Base-by-base conservation (phyloP, 37 sponge, comb jelly and placozoan species). In the Chondrilla cf. caribensis region DNA sequence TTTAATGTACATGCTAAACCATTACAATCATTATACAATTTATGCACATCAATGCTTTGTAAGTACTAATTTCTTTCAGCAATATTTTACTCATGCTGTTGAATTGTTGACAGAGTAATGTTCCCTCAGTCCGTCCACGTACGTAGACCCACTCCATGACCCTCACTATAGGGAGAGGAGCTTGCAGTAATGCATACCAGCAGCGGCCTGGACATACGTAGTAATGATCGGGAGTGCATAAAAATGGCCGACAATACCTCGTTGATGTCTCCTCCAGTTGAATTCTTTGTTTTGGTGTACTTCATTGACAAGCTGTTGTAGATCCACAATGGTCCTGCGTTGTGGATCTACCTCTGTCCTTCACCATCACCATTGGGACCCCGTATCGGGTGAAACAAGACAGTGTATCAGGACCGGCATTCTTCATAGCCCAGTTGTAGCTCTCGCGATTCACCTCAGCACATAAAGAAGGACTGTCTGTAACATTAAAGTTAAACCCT, bases 181-280 rank as follows among this genome's bases (percentile, higher is more conserved):
- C 86, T 93, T 93, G 80, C 94, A 93, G 76, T 87, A 93, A 54
- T 93, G 94, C 40, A 93, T 78, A 3, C 94, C 94, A 47, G 87
- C 83, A 2, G 90, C 41, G 1, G 64, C 39, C 33, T 58, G 37
- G 9, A 90, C 40, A 15, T n/a, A n/a, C n/a, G n/a, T 29, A 58
- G 66, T 87, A 93, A 17, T 84, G 57, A 2, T 37, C 40, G 14
- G 90, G 83, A 2, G 94, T 93, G 31, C 66, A 32, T 78, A 93
- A 19, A n/a, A 77, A 73, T 88, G 11, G 79, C 41, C 1, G 94
- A 83, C 59, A 54, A 75, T 0, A 93, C 83, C n/a, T 68, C 66
- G 7, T 83, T 3, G 15, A 86, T 55, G 25, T 77, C 73, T 18
- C 65, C 77, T 2, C 89, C 93, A 15, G 85, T 54, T 2, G 79